Conservation (phyloP, 1,140 invertebrate genomes). For the Trichomalopsis sarcophagae region DNA sequence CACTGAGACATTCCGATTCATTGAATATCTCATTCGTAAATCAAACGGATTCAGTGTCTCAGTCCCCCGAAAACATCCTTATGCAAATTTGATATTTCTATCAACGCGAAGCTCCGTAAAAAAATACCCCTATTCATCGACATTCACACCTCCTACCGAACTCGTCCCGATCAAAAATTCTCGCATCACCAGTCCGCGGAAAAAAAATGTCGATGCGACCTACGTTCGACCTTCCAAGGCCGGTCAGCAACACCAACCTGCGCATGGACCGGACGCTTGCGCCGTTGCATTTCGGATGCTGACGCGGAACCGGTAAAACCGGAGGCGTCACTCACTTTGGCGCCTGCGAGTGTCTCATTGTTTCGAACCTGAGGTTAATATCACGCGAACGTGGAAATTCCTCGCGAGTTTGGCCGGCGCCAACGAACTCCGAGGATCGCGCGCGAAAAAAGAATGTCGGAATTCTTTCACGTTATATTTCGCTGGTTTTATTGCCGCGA, state of each 20-base stretch:
- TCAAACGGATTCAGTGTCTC: no score
- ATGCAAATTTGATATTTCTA: no score
- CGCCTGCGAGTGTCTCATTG: not conserved
- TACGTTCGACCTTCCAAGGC: conserved; percentile 36
- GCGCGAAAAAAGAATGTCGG: not conserved
- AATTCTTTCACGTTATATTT: conserved; percentile 14
- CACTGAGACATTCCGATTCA: no score
- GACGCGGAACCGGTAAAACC: not conserved
- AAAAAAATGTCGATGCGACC: not conserved
- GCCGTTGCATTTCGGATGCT: not conserved
- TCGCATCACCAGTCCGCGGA: not conserved
- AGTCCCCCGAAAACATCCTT: no score
- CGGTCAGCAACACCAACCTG: conserved; percentile 5
- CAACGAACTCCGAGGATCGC: not conserved
- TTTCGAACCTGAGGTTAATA: not conserved
- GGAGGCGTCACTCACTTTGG: not conserved
- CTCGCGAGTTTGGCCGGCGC: not conserved
- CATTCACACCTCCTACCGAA: not conserved
- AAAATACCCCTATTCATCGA: no score
- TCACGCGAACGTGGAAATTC: not conserved
- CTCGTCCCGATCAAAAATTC: not conserved
- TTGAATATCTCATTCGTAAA: no score
- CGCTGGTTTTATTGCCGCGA: not conserved
- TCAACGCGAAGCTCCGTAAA: no score
- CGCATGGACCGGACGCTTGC: not conserved